Evolutionary conservation across 2,113 vertebrate genomes (phyloP).

Genomic region (Sapajus apella): DNA sequence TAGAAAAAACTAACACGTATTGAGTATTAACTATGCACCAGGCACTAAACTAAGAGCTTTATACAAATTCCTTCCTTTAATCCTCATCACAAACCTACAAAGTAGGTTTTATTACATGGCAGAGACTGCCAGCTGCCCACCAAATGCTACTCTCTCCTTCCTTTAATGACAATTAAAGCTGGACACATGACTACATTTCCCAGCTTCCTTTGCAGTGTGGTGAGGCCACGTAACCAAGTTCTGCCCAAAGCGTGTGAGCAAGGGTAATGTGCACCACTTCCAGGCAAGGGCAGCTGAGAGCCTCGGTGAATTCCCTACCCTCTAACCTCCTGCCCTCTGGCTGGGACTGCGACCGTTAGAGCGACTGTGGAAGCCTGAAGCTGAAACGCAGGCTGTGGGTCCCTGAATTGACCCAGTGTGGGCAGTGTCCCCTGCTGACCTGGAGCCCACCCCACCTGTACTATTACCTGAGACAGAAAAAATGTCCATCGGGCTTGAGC

Average conservation of each 20-base stretch:
- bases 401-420: neutral
- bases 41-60: neutral
- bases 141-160: neutral
- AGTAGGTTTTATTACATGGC: neutral
- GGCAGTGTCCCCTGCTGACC: neutral
- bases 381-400: neutral
- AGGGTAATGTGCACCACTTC: accelerated
- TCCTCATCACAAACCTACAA: neutral
- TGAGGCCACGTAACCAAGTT: neutral
- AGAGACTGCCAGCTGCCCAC: neutral
- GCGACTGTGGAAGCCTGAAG: neutral
- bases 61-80: neutral
- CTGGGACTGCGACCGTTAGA: neutral
- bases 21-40: neutral
- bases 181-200: neutral
- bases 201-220: neutral
- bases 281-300: neutral
- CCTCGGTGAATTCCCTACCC: neutral
- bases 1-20: neutral
- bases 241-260: neutral
- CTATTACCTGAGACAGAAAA: neutral
- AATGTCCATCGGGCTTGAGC: neutral
- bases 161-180: neutral
- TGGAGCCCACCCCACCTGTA: neutral
- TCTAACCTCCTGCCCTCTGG: no score